A percentile compares a stretch with the other conserved stretches of the same genome.
phyloP scores from a whole-genome alignment of 2,888 invertebrate species.

The Asteroscopus sphinx region DNA sequence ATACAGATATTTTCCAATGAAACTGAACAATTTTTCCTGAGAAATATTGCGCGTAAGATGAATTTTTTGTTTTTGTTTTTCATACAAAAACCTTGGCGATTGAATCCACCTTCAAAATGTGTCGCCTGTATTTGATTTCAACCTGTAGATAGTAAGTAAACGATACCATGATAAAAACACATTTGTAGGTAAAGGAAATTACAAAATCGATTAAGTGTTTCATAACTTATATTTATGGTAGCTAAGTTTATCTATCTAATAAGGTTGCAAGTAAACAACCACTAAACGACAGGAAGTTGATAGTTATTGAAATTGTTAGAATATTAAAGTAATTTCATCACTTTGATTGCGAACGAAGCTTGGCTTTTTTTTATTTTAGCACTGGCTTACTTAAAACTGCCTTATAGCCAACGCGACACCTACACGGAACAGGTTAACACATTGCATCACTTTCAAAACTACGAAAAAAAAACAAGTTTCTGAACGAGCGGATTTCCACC shows the following conservation, averaged over 20 bases:
- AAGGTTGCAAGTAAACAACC: slow-evolving; percentile 23
- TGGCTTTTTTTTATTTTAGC: slow-evolving; percentile 49
- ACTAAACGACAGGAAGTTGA: slow-evolving; percentile 37
- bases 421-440: slow-evolving; percentile 72
- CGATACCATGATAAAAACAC: too few relatives aligned
- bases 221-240: slow-evolving; percentile 8
- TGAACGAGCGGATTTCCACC: slow-evolving; percentile 16
- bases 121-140: too few relatives aligned
- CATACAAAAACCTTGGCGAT: too few relatives aligned
- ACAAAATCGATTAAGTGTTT: slow-evolving; percentile 11
- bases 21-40: too few relatives aligned
- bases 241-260: slow-evolving; percentile 5
- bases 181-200: slow-evolving; percentile 4
- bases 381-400: slow-evolving; percentile 44
- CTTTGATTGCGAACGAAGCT: slow-evolving; percentile 29
- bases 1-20: too few relatives aligned
- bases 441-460: slow-evolving; percentile 79
- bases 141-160: too few relatives aligned
- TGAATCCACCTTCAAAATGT: too few relatives aligned
- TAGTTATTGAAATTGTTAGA: slow-evolving; percentile 37
- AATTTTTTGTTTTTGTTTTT: too few relatives aligned
- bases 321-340: slow-evolving; percentile 34
- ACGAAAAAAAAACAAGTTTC: slow-evolving; percentile 62
- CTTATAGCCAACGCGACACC: slow-evolving; percentile 53
- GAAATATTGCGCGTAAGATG: too few relatives aligned